phyloP scores from a whole-genome alignment of 1,140 invertebrate species.

The Aleiodes sp. region DNA sequence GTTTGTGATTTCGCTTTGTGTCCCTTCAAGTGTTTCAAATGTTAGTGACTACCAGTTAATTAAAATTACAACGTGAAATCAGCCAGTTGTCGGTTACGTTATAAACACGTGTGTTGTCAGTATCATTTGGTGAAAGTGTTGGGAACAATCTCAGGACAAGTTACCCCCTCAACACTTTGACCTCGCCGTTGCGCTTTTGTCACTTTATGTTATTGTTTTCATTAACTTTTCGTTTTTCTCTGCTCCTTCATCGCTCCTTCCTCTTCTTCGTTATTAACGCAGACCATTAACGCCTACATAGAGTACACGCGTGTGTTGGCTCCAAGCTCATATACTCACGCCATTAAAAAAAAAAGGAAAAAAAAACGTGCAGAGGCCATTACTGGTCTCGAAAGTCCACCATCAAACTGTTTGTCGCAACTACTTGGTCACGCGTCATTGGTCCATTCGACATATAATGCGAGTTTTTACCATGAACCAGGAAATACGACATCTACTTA shows the following conservation, averaged over 20 bases:
- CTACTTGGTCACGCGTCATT: conserved; percentile 22
- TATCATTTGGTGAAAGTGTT: conserved; percentile 50
- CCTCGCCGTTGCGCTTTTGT: neutral
- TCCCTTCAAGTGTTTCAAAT: conserved; percentile 13
- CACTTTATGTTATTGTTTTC: neutral
- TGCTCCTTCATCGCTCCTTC: neutral
- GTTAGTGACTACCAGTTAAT: conserved; percentile 23
- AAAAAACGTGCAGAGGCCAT: neutral
- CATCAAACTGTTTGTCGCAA: conserved; percentile 15
- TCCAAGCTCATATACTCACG: neutral
- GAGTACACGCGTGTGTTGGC: neutral
- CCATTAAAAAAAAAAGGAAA: neutral
- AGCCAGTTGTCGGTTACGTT: conserved; percentile 19
- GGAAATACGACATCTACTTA: conserved; percentile 14
- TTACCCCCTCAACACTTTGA: conserved; percentile 21
- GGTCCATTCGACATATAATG: conserved; percentile 10
- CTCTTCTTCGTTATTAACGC: neutral
- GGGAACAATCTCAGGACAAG: conserved; percentile 40
- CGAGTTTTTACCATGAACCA: conserved; percentile 2
- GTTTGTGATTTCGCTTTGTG: conserved; percentile 22
- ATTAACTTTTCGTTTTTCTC: neutral
- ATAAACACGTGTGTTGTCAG: conserved; percentile 21
- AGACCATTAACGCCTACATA: conserved; percentile 27
- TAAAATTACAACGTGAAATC: conserved; percentile 25
- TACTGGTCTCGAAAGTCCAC: neutral